These are phyloP conservation scores for Strongylocentrotus purpuratus DNA, from an alignment of 35 echinoderm and acorn worm genomes.

Conservation along the genomic window DNA sequence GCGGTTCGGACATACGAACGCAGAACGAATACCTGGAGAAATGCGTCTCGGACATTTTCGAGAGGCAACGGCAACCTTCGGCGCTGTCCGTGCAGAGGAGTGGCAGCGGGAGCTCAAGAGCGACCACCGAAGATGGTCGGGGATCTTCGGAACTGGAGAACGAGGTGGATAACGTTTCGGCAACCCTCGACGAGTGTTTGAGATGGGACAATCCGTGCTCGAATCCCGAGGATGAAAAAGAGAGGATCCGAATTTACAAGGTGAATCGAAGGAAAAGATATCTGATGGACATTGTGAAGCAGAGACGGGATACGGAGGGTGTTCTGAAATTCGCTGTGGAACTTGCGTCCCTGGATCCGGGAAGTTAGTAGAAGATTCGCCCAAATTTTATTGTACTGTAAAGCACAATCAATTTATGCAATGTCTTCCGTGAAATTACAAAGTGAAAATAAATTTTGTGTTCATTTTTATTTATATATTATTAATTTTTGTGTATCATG, in stretches of 20 bases:
- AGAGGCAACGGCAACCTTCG: slow-evolving; percentile 30
- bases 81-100: neutral
- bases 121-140: neutral
- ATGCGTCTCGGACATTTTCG: slow-evolving; percentile 44
- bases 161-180: slow-evolving; percentile 53
- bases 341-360: slow-evolving; percentile 24
- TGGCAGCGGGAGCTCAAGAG: neutral
- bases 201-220: slow-evolving; percentile 84
- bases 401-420: neutral
- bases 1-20: neutral
- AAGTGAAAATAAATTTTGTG: neutral
- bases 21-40: slow-evolving; percentile 39
- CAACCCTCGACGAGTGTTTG: slow-evolving; percentile 75
- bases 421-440: neutral
- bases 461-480: neutral
- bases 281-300: slow-evolving; percentile 69
- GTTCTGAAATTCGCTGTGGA: slow-evolving; percentile 83
- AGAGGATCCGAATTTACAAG: slow-evolving; percentile 87
- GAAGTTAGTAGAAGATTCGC: neutral
- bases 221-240: slow-evolving; percentile 78
- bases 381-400: neutral
- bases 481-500: neutral
- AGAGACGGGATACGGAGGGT: slow-evolving; percentile 87
- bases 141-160: slow-evolving; percentile 28
- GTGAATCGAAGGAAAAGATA: slow-evolving; percentile 92